phyloP scores from a whole-genome alignment of 2,113 vertebrate genomes.

The Brachypteracias leptosomus region DNA sequence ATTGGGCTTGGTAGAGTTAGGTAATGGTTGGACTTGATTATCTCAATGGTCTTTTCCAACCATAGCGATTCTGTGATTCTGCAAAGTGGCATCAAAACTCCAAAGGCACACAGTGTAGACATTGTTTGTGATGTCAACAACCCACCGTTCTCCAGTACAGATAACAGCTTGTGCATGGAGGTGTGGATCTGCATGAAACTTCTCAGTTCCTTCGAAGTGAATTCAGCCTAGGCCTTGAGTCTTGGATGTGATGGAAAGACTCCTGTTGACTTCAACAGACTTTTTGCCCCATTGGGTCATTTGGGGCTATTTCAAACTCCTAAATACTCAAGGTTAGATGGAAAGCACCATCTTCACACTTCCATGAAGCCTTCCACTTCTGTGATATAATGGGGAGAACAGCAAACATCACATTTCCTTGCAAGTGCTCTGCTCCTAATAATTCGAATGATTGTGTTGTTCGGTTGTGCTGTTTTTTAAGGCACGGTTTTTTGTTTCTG shows the following conservation, averaged over 20 bases:
- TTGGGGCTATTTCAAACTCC: not conserved
- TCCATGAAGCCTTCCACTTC: not conserved
- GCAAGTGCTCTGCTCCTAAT: not conserved
- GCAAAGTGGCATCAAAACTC: not conserved
- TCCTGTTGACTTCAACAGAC: not conserved
- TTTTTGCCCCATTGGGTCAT: not conserved
- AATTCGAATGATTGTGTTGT: not conserved
- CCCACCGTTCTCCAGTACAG: accelerated
- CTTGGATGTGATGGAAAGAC: not conserved
- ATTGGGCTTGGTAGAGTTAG: not conserved
- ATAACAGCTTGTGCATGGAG: accelerated
- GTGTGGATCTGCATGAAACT: accelerated
- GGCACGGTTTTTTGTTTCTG: not conserved
- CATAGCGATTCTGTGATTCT: too few species aligned
- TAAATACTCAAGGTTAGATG: not conserved
- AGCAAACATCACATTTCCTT: not conserved
- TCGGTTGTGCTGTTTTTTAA: not conserved
- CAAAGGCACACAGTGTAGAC: not conserved
- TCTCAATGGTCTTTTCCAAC: too few species aligned
- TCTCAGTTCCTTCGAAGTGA: not conserved
- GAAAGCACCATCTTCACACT: not conserved
- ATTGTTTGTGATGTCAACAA: accelerated
- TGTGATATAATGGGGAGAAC: not conserved
- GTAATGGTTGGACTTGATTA: too few species aligned
- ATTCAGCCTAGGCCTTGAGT: not conserved